Conservation (phyloP, 2,888 invertebrate genomes). For the Coenonympha arcania region DNA sequence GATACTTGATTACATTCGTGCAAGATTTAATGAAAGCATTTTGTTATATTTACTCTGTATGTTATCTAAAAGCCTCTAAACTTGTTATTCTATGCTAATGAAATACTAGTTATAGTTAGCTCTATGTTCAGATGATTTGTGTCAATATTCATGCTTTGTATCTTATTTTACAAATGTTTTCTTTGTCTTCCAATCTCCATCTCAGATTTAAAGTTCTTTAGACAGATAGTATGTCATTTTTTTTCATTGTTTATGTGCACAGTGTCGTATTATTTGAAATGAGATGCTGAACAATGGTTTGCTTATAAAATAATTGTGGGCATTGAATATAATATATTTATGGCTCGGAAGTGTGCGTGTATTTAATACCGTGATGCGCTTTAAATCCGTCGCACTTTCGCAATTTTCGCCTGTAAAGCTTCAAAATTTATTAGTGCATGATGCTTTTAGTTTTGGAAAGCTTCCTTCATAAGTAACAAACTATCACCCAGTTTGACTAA, state of each 20-base stretch:
- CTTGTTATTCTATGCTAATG: constrained; percentile 48
- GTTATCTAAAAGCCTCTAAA: constrained; percentile 53
- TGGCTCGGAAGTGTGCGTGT: constrained; percentile 9
- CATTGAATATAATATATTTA: background rate
- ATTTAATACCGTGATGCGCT: constrained; percentile 7
- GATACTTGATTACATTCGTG: constrained; percentile 35
- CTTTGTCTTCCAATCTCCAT: background rate
- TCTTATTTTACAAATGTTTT: constrained; percentile 27
- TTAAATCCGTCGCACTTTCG: background rate
- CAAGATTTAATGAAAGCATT: constrained; percentile 34
- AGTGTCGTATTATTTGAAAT: constrained; percentile 1
- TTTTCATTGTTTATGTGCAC: background rate
- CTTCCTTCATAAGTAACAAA: constrained; percentile 21
- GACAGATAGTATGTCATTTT: background rate
- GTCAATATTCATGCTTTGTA: constrained; percentile 52
- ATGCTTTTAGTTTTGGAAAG: constrained; percentile 26
- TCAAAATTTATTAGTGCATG: constrained; percentile 21
- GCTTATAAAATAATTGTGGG: background rate
- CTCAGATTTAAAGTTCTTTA: background rate
- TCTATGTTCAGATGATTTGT: constrained; percentile 33
- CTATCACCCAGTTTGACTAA: background rate
- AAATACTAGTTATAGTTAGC: constrained; percentile 50
- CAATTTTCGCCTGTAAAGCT: constrained; percentile 19
- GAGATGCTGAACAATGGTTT: background rate
- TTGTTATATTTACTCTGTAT: constrained; percentile 14